These are phyloP conservation scores for Zaprionus camerounensis DNA, from an alignment of 1,140 invertebrate species.

Conservation along the genomic window DNA sequence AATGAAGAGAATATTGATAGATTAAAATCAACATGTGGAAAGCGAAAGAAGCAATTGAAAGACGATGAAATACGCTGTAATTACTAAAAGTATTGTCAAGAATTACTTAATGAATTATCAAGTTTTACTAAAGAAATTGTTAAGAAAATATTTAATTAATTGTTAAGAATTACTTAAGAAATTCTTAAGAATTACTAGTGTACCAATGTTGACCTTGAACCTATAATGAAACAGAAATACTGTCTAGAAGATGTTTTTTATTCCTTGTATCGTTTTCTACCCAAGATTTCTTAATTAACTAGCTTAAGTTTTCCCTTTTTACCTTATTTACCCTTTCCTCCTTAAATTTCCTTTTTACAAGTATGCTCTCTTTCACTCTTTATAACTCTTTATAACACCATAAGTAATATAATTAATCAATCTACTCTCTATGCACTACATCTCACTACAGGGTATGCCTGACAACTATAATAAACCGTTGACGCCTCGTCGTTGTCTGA, in stretches of 20 bases:
- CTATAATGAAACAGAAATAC: no score
- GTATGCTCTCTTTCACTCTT: not conserved
- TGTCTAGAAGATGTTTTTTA: no score
- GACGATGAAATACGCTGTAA: slow-evolving; percentile 5
- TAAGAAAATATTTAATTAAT: not conserved
- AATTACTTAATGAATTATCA: not conserved
- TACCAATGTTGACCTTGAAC: no score
- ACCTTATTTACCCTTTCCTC: no score
- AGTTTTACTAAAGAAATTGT: not conserved
- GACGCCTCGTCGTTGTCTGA: slow-evolving; percentile 25
- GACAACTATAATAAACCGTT: slow-evolving; percentile 24
- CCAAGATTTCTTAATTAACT: not conserved
- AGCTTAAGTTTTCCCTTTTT: not conserved
- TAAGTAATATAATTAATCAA: not conserved
- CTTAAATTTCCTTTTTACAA: not conserved
- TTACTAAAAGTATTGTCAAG: not conserved
- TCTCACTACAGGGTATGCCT: slow-evolving; percentile 16
- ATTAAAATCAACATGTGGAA: slow-evolving; percentile 26
- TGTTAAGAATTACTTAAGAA: not conserved
- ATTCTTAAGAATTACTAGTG: not conserved
- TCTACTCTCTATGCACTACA: not conserved
- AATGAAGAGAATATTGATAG: slow-evolving; percentile 32
- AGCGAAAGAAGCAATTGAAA: not conserved
- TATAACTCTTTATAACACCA: not conserved
- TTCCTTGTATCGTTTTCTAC: no score